Evolutionary conservation across 2,797 vertebrate species (phyloP).

Genomic region (Manis javanica): DNA sequence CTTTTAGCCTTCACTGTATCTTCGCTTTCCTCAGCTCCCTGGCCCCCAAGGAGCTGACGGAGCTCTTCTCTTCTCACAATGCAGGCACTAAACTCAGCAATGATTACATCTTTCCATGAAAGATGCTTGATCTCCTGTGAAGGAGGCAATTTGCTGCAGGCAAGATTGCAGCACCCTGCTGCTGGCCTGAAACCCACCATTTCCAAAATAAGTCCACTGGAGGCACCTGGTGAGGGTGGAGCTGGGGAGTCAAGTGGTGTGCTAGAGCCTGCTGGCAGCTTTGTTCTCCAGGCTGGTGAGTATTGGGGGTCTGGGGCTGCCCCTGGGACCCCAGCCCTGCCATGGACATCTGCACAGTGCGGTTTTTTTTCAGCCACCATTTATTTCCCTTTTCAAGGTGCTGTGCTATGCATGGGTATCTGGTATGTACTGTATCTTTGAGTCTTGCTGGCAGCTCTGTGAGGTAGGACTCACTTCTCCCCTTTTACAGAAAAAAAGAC

Average conservation of each 20-base stretch:
- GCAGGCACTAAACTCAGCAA: not conserved
- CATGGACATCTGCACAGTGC: not conserved
- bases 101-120: not conserved
- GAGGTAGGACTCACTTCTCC: not conserved
- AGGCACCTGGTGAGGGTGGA: fast-evolving
- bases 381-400: not conserved
- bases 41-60: not conserved
- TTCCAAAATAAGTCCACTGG: not conserved
- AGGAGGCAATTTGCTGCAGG: not conserved
- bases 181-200: not conserved
- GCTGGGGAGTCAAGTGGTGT: too few relatives aligned
- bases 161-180: not conserved
- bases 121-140: not conserved
- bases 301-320: fast-evolving
- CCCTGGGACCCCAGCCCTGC: not conserved
- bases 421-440: not conserved
- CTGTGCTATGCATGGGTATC: not conserved
- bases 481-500: not conserved
- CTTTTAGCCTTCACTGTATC: not conserved
- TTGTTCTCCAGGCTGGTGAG: too few relatives aligned
- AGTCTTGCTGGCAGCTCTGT: not conserved
- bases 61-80: not conserved
- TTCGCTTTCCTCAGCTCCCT: not conserved
- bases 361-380: not conserved
- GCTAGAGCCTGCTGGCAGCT: not conserved